Percentiles rank a stretch among this genome's conserved stretches.
These are phyloP conservation scores for Falco biarmicus DNA, from an alignment of 2,797 vertebrate genomes.

Conservation along the genomic window DNA sequence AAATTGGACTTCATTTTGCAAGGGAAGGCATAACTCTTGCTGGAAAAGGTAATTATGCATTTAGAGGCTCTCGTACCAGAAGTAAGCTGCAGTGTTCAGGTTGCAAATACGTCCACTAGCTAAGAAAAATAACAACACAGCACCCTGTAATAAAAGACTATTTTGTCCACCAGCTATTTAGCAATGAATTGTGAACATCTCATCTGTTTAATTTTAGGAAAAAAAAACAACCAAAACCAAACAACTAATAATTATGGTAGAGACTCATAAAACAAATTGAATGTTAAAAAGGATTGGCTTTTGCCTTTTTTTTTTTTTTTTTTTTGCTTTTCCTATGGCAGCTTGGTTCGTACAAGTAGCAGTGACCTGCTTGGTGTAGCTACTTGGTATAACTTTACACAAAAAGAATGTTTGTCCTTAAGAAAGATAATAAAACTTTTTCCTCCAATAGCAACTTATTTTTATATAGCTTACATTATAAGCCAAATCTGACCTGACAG, in stretches of 20 bases:
- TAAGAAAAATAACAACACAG: background rate
- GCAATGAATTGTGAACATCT: background rate
- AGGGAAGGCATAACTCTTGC: background rate
- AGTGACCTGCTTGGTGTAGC: background rate
- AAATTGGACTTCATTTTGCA: background rate
- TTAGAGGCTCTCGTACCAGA: background rate
- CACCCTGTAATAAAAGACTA: background rate
- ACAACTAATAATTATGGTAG: background rate
- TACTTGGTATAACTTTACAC: background rate
- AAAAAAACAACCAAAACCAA: background rate
- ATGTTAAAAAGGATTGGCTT: background rate
- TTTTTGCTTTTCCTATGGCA: background rate
- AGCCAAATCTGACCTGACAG: constrained; percentile 52
- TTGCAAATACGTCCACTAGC: background rate
- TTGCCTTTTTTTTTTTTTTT: background rate
- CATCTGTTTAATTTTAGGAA: background rate
- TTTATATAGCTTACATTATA: background rate
- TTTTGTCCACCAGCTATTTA: background rate
- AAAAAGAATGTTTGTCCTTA: background rate
- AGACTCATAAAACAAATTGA: background rate
- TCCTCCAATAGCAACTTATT: background rate
- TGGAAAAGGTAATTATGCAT: background rate
- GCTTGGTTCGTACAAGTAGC: background rate
- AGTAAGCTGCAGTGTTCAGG: background rate
- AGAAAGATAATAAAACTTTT: background rate